Evolutionary conservation across 2,797 vertebrate genomes (phyloP), one percentile per base, ranked within the genome.

Genomic region (Psittacula derbiana): DNA sequence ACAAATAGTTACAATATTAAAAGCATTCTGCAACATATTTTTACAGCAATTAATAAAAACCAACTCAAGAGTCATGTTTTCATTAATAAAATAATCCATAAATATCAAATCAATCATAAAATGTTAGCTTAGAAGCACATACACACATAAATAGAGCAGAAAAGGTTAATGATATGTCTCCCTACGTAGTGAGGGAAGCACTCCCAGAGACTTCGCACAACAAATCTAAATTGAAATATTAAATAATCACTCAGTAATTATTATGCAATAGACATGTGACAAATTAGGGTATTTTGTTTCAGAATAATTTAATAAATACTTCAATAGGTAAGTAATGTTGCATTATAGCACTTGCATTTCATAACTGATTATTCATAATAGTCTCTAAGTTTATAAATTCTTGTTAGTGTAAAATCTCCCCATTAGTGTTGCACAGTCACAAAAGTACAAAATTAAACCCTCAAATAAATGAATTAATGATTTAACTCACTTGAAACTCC

Each of bases 401-500:
- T 75, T 11, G 3, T 36, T 58, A 50, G 55, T 33, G 43, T 83
- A 86, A 96, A 95, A 80, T 40, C 78, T 80, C 71, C 53, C 52
- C 61, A 79, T 71, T 53, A 58, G 65, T 53, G 52, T 16, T 57
- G 24, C 11, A 71, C 24, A 5, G 24, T 27, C 27, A 30, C 69
- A 94, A 90, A 97, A 95, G 41, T 17, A 88, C 27, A 95, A 49
- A 95, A 80, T 44, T 53, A 92, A 67, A 53, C 8, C 36, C 71
- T 80, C 4, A 2, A 87, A 90, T 46, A 91, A 96, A 94, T 28
- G 36, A 62, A 86, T 50, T 30, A n/a, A 30, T 14, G 31, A 80
- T 81, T 95, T 53, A 69, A 92, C 98, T 98, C 90, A 99, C 99
- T 52, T 92, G 93, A 87, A 99, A 98, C 14, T 95, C 92, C 12